Evolutionary conservation across 2,113 vertebrate genomes (phyloP), one percentile per base, ranked within the genome.

Genomic region (Oncorhynchus nerka): DNA sequence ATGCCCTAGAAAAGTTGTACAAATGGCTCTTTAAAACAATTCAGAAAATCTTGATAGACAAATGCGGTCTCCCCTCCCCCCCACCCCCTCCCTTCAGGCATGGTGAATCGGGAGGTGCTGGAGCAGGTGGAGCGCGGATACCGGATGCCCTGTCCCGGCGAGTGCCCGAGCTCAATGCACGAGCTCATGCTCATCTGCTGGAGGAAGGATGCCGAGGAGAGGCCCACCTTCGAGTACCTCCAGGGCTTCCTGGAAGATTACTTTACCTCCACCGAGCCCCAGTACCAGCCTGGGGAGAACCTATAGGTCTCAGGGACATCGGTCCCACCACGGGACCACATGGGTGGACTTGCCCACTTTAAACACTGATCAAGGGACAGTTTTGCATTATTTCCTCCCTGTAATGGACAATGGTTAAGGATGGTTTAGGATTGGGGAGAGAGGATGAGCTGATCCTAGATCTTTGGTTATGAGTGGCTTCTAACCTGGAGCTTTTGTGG

Each of bases 221-320:
- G 97, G 70, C 97, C 97, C 59, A 99, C 97, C 3, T 99, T 99
- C 0, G 97, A 99, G 92, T 98, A 99, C 91, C 93, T 99, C 78
- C 97, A 98, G 93, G 95, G 96, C 79, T 99, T 99, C 92, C 93
- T 99, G 91, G 97, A 99, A 93, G 97, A 99, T 94, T 99, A 99
- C 89, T 99, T 99, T 91, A 99, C 97, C 28, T 96, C 97, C 64
- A 99, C 97, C 12, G 97, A 99, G 92, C 97, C 97, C 79, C 97
- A 99, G 89, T 99, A 99, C 91, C 97, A 99, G 92, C 97, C 97
- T 0, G 97, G 97, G 70, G 97, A 99, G 92, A 98, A 99, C 90
- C 93, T 99, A 94, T 99, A 98, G 89, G 81, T 65, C 24, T 61
- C 15, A 19, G 24, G 32, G 4, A 13, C 39, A 5, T 1, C 5